Evolutionary conservation across 2,797 vertebrate genomes (phyloP), one percentile per base, ranked within the genome.

Genomic region (Harpagifer antarcticus): DNA sequence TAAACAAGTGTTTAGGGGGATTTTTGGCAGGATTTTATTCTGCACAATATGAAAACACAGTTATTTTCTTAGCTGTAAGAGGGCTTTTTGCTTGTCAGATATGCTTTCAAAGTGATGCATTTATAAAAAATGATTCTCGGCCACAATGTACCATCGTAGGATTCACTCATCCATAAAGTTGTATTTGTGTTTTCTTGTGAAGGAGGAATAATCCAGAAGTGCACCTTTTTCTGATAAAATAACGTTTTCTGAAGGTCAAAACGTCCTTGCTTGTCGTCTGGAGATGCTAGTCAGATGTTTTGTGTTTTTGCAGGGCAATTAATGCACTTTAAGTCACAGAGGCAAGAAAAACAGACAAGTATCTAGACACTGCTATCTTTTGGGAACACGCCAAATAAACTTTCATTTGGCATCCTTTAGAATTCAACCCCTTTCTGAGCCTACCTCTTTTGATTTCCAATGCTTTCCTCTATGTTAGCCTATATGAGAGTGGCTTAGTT

Each of bases 111-210:
- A 86, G 68, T 71, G 55, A 81, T 59, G 45, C 62, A 87, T 83
- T 81, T 70, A 85, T 85, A 88, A 88, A 89, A 65, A 68, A 88
- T 78, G 68, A 74, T 78, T 74, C 73, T 68, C 33, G 61, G 52
- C 62, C 65, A 76, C 56, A 65, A 31, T 72, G 74, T 69, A 64
- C 70, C 42, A 66, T 43, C n/a, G 53, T 49, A 52, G 31, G 43
- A 23, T 81, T 76, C 75, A 79, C 61, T 83, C 67, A 78, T 60
- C 73, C 77, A 76, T 37, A 60, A 20, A 43, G 37, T 65, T 77
- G 79, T 75, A 72, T 86, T 79, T 76, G 48, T 66, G 63, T 69
- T 13, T 70, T 83, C 76, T 72, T 68, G 58, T 69, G 49, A 80
- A 62, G 66, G 79, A 74, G 73, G 47, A 68, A 82, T 68, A 84